Conservation (phyloP, 2,888 invertebrate genomes). For the Mythimna ferrago region DNA sequence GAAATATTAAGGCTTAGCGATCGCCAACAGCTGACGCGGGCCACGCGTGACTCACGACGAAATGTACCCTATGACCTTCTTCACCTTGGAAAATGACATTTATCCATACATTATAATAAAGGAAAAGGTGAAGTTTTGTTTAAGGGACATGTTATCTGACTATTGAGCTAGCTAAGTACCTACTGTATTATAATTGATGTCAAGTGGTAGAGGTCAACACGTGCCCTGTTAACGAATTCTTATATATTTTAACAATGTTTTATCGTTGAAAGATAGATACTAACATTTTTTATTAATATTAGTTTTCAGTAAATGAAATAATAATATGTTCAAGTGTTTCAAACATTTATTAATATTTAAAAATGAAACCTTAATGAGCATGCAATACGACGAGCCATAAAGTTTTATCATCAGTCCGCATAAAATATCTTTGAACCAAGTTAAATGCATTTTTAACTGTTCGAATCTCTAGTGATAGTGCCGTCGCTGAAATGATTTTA, state of each 20-base stretch:
- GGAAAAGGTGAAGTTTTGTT: constrained; percentile 44
- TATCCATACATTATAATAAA: constrained; percentile 63
- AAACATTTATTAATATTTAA: constrained; percentile 1
- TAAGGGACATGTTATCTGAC: not conserved
- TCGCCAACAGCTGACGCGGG: constrained; percentile 84
- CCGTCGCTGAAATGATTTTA: constrained; percentile 14
- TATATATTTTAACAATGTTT: not conserved
- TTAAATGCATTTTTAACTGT: constrained; percentile 41
- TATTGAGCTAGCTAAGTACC: not conserved
- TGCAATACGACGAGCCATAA: constrained; percentile 18
- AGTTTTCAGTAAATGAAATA: not conserved
- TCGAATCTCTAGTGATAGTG: constrained; percentile 4
- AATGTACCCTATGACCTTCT: constrained; percentile 75
- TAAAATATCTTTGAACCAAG: constrained; percentile 34
- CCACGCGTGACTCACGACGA: constrained; percentile 78
- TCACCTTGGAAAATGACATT: constrained; percentile 72
- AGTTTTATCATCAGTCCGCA: constrained; percentile 18
- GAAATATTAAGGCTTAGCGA: constrained; percentile 86
- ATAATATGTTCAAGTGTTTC: constrained; percentile 7
- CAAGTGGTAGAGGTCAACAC: constrained; percentile 4
- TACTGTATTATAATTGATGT: not conserved
- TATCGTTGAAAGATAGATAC: not conserved
- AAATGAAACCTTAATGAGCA: constrained; percentile 21
- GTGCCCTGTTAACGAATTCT: not conserved
- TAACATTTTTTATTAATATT: not conserved